A percentile compares a stretch with the other conserved stretches of the same genome.
Conservation (phyloP, 2,888 invertebrate species). For the Oligia fasciuncula region DNA sequence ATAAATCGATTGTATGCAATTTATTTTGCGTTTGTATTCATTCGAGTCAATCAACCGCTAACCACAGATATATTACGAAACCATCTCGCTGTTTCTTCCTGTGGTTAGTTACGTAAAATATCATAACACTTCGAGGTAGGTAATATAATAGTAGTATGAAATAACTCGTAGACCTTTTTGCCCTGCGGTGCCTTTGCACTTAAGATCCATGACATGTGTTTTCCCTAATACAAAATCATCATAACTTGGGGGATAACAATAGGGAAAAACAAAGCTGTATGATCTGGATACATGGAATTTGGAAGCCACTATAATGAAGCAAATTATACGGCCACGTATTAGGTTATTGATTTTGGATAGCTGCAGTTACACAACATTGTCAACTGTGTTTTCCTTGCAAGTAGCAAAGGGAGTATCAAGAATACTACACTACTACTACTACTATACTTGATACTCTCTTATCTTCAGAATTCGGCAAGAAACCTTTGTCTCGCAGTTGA, state of each 20-base stretch:
- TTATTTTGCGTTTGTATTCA: conserved; percentile 16
- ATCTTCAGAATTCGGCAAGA: neutral
- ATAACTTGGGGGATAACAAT: neutral
- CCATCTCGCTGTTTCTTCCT: conserved; percentile 48
- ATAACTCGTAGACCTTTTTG: neutral
- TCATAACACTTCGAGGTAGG: conserved; percentile 21
- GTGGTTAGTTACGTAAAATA: conserved; percentile 49
- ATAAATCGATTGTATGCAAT: conserved; percentile 28
- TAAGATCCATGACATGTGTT: neutral
- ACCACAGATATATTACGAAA: conserved; percentile 52
- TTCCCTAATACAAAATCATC: conserved; percentile 10
- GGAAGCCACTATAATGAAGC: neutral
- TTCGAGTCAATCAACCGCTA: conserved; percentile 34
- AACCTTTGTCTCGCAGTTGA: neutral
- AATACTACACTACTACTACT: too few relatives aligned
- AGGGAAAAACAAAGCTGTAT: conserved; percentile 21
- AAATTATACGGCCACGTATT: neutral
- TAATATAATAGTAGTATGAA: conserved; percentile 2
- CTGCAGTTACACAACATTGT: neutral
- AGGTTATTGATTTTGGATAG: neutral
- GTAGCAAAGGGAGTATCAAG: too few relatives aligned
- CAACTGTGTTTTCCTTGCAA: neutral
- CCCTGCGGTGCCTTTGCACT: neutral
- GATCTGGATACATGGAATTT: neutral
- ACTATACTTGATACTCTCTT: too few relatives aligned